A percentile compares a stretch with the other conserved stretches of the same genome.
These are phyloP conservation scores for Mus pahari DNA, from an alignment of 2,113 vertebrate genomes.

Conservation along the genomic window DNA sequence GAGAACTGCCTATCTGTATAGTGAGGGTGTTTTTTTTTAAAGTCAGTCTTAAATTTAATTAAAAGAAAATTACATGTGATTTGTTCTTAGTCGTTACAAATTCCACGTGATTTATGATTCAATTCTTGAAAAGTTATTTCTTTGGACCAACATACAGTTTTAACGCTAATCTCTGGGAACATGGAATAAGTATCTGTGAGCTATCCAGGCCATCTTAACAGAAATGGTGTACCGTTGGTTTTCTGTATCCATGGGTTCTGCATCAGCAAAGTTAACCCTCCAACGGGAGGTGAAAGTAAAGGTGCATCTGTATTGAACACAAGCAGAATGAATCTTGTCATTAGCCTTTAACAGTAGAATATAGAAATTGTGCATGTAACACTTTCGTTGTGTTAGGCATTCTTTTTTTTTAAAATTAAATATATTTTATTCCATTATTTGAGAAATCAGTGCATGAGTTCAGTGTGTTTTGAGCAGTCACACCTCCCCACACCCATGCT, in stretches of 20 bases:
- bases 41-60: constrained; percentile 26
- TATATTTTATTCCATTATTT: too few species aligned
- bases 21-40: background rate
- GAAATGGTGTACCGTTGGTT: background rate
- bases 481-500: too few species aligned
- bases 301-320: background rate
- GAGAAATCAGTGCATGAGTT: too few species aligned
- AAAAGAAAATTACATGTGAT: background rate
- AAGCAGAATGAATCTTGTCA: background rate
- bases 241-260: background rate
- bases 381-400: too few species aligned
- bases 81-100: constrained; percentile 41
- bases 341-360: background rate
- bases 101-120: constrained; percentile 2
- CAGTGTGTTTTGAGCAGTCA: too few species aligned
- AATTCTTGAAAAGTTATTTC: background rate
- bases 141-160: constrained; percentile 20
- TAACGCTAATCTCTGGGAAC: background rate
- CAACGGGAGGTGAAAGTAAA: background rate
- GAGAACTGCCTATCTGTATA: too few species aligned
- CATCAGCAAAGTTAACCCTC: background rate
- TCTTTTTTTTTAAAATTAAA: too few species aligned
- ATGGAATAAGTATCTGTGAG: background rate
- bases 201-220: background rate
- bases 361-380: background rate